Base-by-base conservation (phyloP, 1,140 invertebrate species). In the Ostrea denselamellosa region DNA sequence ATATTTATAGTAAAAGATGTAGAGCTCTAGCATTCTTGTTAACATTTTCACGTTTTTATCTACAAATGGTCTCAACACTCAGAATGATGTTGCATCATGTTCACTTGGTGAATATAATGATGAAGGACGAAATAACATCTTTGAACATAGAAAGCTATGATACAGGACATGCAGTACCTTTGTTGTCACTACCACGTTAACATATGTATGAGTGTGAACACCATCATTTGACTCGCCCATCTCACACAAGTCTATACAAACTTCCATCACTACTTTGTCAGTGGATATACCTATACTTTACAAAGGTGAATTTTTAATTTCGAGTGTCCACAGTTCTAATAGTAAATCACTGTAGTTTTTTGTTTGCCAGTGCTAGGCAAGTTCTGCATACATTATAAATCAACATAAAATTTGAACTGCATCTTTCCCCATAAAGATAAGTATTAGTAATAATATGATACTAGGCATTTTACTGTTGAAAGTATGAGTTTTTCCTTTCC, bases 21-120 rank as follows among this genome's bases (percentile, higher is more conserved):
- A 77, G 68, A 77, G 68, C 68, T 77, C 68, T 77, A 77, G 68
- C 68, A 77, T 77, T 34, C 68, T 77, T 77, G 68, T 77, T 77
- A 77, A 77, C 68, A 77, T 34, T 25, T 77, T 34, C 68, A 77
- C 25, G 68, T 77, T 77, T 77, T 28, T 77, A 77, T 77, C 68
- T 77, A 77, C 68, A 77, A 77, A 77, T 77, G 68, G 25, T 34
- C 22, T 77, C 8, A 14, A 25, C 68, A 77, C 68, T 77, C 68
- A 34, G 22, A 77, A 25, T 12, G 25, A 77, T 77, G 68, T 77
- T 77, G 68, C 25, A 77, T 77, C 68, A 77, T 77, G 25, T 77
- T 77, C 68, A 77, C 68, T 77, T 77, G 68, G 68, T 77, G 68
- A 77, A 77, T 25, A 25, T 28, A 77, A 77, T 34, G 68, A 25